A percentile compares a stretch with the other conserved stretches of the same genome.
These are phyloP conservation scores for Tenrec ecaudatus DNA, from an alignment of 2,113 vertebrate genomes.

Conservation along the genomic window DNA sequence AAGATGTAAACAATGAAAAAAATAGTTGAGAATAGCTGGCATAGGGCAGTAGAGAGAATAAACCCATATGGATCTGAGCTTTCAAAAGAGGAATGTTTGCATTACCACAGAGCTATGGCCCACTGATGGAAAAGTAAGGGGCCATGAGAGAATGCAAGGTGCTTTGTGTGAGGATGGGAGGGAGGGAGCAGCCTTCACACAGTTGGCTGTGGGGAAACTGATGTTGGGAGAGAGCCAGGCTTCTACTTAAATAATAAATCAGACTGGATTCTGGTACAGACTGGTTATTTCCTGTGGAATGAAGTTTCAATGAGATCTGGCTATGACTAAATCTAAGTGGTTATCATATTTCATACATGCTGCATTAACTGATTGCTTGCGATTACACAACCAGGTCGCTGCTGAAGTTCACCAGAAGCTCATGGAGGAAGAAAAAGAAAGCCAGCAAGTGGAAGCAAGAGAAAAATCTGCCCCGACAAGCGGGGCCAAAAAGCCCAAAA, in stretches of 20 bases:
- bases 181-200: not conserved
- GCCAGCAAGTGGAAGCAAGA: slow-evolving; percentile 72
- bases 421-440: slow-evolving; percentile 85
- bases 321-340: not conserved
- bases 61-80: not conserved
- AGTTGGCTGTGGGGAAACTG: not conserved
- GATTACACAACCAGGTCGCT: slow-evolving; percentile 82
- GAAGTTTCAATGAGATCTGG: not conserved
- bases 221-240: not conserved
- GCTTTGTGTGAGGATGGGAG: not conserved
- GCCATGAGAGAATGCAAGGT: not conserved
- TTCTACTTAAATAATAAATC: not conserved
- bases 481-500: slow-evolving; percentile 76
- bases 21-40: not conserved
- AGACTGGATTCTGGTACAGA: not conserved
- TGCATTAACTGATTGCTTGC: not conserved
- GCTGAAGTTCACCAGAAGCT: slow-evolving; percentile 84
- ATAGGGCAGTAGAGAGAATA: not conserved
- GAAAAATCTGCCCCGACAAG: slow-evolving; percentile 78
- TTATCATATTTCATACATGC: not conserved
- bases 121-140: not conserved
- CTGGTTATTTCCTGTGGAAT: not conserved
- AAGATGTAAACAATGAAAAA: no score
- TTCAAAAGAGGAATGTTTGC: not conserved
- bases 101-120: not conserved